These are phyloP conservation scores for Drosophila ananassae DNA, from an alignment of 1,140 invertebrate genomes.

Conservation along the genomic window DNA sequence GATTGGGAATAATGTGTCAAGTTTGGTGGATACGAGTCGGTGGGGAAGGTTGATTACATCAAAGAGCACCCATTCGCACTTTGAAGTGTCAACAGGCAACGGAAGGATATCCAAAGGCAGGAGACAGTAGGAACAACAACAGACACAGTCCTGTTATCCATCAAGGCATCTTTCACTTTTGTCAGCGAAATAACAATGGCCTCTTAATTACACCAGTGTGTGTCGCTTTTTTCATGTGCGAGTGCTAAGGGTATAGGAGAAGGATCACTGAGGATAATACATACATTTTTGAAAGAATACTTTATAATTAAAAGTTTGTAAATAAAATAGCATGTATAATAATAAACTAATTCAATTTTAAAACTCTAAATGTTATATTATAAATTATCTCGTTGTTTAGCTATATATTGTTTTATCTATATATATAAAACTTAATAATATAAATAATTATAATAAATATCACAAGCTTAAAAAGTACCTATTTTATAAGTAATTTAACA, in stretches of 20 bases:
- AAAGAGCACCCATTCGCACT: conserved; percentile 67
- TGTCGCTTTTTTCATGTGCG: conserved; percentile 24
- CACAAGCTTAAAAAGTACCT: no score
- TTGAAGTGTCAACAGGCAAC: conserved; percentile 81
- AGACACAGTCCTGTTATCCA: conserved; percentile 62
- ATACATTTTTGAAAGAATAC: background rate
- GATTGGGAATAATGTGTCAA: conserved; percentile 81
- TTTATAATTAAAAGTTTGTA: background rate
- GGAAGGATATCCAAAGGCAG: conserved; percentile 35
- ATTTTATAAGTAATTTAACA: background rate
- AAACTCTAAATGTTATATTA: no score
- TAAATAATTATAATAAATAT: no score
- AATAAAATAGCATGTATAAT: background rate
- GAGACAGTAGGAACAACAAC: conserved; percentile 7
- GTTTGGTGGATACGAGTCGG: conserved; percentile 28
- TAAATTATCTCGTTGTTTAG: no score
- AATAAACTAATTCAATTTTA: background rate
- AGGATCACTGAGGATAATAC: conserved; percentile 7
- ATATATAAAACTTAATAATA: no score
- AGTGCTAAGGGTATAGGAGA: conserved; percentile 19
- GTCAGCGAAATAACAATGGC: conserved; percentile 84
- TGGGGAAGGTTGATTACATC: conserved; percentile 66
- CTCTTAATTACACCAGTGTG: conserved; percentile 81
- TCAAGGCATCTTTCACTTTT: conserved; percentile 83
- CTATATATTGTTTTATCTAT: no score